A percentile compares a stretch with the other conserved stretches of the same genome.
Conservation (phyloP, 2,797 vertebrate genomes). For the Loriculus beryllinus region DNA sequence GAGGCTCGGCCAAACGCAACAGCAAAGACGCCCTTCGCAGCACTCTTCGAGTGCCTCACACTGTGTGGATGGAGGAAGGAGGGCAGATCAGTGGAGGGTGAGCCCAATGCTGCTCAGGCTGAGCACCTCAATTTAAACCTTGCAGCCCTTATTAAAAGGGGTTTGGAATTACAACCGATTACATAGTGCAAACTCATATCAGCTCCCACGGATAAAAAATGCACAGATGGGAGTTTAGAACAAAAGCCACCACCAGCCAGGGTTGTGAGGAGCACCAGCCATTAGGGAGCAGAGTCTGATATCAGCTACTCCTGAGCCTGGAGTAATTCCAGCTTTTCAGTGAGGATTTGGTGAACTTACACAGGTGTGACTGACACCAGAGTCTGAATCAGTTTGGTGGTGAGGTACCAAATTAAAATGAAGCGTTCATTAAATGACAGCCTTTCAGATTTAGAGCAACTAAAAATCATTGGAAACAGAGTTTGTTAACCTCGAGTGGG, state of each 20-base stretch:
- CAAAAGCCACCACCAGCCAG: background rate
- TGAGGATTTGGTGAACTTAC: background rate
- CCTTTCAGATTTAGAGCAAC: background rate
- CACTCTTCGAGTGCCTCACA: accelerated
- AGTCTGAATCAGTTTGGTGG: background rate
- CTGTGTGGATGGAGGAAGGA: accelerated
- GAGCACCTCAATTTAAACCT: background rate
- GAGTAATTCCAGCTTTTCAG: background rate
- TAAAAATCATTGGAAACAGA: background rate
- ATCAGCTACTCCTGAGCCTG: background rate
- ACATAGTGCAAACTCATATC: background rate
- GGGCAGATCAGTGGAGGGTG: accelerated
- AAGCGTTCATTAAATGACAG: background rate
- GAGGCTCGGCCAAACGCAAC: background rate
- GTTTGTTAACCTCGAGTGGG: background rate
- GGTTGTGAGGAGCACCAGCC: background rate
- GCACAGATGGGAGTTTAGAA: background rate
- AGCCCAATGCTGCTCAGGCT: accelerated
- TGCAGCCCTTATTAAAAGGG: background rate
- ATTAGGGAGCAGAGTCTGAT: background rate
- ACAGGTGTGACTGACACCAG: background rate
- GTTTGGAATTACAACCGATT: background rate
- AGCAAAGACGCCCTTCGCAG: accelerated
- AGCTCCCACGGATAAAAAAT: background rate
- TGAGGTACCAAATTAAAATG: slow-evolving; percentile 4